A percentile compares a stretch with the other conserved stretches of the same genome.
Evolutionary conservation across 2,888 invertebrate species (phyloP).

Genomic region (Daptonema setosum): DNA sequence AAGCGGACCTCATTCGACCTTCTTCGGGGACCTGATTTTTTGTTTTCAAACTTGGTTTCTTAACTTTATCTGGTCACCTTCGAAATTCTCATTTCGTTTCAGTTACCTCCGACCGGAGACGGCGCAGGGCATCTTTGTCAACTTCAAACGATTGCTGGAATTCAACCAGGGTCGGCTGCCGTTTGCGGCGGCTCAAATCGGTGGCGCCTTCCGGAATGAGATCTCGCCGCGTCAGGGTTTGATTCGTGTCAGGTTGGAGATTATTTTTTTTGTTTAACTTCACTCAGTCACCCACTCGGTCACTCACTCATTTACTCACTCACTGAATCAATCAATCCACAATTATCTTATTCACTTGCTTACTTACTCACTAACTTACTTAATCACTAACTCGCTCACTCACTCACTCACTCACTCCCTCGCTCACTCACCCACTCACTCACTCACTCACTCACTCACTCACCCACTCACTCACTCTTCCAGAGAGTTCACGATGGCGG

Average conservation of each 20-base stretch:
- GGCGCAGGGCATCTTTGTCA: slow-evolving; percentile 97
- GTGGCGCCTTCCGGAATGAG: slow-evolving; percentile 92
- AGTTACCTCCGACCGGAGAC: slow-evolving; percentile 87
- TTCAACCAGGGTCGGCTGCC: slow-evolving; percentile 88
- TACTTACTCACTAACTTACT: no score
- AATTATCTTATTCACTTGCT: no score
- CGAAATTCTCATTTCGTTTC: slow-evolving; percentile 10
- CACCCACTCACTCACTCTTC: not conserved
- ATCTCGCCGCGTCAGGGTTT: slow-evolving; percentile 91
- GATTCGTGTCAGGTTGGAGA: slow-evolving; percentile 48
- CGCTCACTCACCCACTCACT: no score
- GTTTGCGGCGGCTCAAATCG: slow-evolving; percentile 96
- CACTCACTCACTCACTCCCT: no score
- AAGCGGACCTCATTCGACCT: no score
- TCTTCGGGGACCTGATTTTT: no score
- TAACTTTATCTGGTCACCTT: no score
- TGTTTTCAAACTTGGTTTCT: no score
- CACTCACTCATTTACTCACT: no score
- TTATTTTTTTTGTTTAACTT: not conserved
- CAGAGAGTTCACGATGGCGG: slow-evolving; percentile 97
- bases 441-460: no score
- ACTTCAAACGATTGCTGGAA: slow-evolving; percentile 85
- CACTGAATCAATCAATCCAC: no score
- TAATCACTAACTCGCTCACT: no score
- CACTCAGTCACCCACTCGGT: not conserved